Percentiles rank a stretch among this genome's conserved stretches.
Conservation (phyloP, 2,113 vertebrate species). For the Pelecanoides urinatrix region DNA sequence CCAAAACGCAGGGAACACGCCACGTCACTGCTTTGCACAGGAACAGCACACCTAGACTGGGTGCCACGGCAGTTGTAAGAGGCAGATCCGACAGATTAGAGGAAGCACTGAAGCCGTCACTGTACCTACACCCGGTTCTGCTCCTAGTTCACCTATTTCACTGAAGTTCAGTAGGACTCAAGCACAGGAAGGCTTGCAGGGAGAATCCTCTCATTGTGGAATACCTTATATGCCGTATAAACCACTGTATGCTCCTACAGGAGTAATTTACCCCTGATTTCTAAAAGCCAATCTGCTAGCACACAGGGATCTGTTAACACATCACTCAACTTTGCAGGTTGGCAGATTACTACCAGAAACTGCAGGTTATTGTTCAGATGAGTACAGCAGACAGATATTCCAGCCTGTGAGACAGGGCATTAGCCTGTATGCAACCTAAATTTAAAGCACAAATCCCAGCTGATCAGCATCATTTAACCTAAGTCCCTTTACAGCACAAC, state of each 20-base stretch:
- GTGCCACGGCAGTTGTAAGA: not conserved
- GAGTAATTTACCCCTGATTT: not conserved
- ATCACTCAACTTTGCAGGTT: not conserved
- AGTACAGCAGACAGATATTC: not conserved
- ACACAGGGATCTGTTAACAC: not conserved
- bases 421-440: not conserved
- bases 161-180: not conserved
- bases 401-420: not conserved
- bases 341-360: not conserved
- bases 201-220: not conserved
- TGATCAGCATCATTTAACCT: not conserved
- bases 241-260: not conserved
- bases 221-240: not conserved
- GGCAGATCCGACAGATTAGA: not conserved
- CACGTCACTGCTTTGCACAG: not conserved
- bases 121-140: not conserved
- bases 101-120: not conserved
- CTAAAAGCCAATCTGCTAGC: not conserved
- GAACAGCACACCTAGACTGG: accelerated
- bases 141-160: not conserved
- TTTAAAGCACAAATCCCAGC: not conserved
- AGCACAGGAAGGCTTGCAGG: not conserved
- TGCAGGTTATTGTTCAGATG: not conserved
- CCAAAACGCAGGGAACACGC: accelerated
- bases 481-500: not conserved